Base-by-base conservation (phyloP, 2,797 vertebrate species). In the Hylomyscus alleni region DNA sequence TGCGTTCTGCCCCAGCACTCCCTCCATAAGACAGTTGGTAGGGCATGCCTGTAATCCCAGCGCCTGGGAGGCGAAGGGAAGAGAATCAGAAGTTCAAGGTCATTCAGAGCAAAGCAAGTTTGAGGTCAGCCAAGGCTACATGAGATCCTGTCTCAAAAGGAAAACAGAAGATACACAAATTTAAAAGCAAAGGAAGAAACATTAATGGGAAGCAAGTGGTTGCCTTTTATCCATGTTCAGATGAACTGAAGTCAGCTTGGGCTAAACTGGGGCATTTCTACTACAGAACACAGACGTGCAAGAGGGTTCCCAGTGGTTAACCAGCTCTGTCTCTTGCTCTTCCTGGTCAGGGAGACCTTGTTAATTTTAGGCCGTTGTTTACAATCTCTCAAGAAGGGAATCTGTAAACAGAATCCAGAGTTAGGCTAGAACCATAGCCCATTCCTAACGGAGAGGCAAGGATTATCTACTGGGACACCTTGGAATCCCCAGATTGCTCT, bases 211-310 rank as follows among this genome's bases (percentile, higher is more conserved):
- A 44, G 44, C 1, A 75, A 65, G 12, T 29, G 54, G 58, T 19
- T 75, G 73, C 22, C 40, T 69, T 58, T 65, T 37, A 15, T 58
- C 40, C 90, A 72, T 75, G 10, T 95, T 96, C 54, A 26, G 34
- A 86, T 69, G 91, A 95, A 60, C 85, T 26, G 44, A 84, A 75
- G 75, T 44, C 52, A n/a, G 26, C 19, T 50, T 90, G 56, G 26
- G 34, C 15, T 58, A 6, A 31, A 6, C n/a, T 20, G 85, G 50
- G 60, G 31, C 58, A 37, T 44, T 69, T 73, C 19, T 62, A 91
- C 40, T 65, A n/a, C 29, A 77, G 3, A 84, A 12, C 67, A 76
- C 40, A 54, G 14, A 77, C 6, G 14, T 9, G 20, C 20, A 37
- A 19, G 24, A 15, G 75, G 34, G 40, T 20, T 44, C 34, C 20